Percentiles rank a stretch among this genome's conserved stretches.
Evolutionary conservation across 2,797 vertebrate genomes (phyloP).

Genomic region (Esox lucius): DNA sequence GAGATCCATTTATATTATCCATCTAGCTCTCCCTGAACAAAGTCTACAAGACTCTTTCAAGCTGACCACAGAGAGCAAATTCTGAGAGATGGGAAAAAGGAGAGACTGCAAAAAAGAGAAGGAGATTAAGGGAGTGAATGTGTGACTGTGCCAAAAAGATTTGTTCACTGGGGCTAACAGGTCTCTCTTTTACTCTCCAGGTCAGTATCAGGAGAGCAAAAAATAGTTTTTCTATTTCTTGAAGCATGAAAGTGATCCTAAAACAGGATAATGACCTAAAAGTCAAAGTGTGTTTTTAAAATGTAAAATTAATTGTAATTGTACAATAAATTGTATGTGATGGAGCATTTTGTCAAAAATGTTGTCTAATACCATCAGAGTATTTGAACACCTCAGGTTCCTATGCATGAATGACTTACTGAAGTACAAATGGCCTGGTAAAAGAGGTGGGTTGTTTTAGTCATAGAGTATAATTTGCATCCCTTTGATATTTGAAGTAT

Average conservation of each 20-base stretch:
- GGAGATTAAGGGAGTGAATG: not conserved
- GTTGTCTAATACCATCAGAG: no score
- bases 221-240: slow-evolving; percentile 58
- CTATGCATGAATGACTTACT: not conserved
- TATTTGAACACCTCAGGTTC: not conserved
- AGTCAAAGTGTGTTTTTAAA: slow-evolving; percentile 50
- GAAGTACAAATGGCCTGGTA: not conserved
- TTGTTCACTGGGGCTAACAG: slow-evolving; percentile 59
- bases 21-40: slow-evolving; percentile 67
- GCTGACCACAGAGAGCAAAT: slow-evolving; percentile 34
- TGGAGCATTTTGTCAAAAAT: slow-evolving; percentile 27
- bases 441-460: not conserved
- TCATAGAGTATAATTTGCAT: not conserved
- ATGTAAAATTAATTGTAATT: no score
- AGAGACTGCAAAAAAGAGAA: not conserved
- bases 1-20: slow-evolving; percentile 65
- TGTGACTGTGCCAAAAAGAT: slow-evolving; percentile 51
- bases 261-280: slow-evolving; percentile 12
- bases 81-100: not conserved
- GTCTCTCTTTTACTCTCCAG: slow-evolving; percentile 49
- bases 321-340: slow-evolving; percentile 46
- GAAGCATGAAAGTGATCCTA: slow-evolving; percentile 31
- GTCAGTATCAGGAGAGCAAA: slow-evolving; percentile 66
- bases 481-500: not conserved
- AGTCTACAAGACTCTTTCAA: slow-evolving; percentile 56